phyloP scores from a whole-genome alignment of 2,797 vertebrate genomes.

The Neosalanx taihuensis region DNA sequence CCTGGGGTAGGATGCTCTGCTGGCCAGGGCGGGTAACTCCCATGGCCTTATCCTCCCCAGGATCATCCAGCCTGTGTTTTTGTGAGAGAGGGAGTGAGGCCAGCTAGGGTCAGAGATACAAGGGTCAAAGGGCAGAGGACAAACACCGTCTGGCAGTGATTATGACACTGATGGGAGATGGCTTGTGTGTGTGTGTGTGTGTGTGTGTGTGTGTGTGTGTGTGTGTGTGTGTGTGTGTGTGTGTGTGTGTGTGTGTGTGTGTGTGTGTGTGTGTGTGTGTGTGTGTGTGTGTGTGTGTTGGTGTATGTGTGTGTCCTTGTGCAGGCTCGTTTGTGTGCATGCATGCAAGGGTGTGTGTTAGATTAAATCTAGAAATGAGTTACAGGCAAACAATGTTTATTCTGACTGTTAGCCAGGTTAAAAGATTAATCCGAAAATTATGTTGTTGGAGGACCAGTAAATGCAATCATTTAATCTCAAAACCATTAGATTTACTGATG shows the following conservation, averaged over 20 bases:
- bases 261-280: slow-evolving; percentile 31
- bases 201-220: slow-evolving; percentile 27
- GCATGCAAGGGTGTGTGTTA: neutral
- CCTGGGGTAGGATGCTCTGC: slow-evolving; percentile 40
- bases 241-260: slow-evolving; percentile 26
- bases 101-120: slow-evolving; percentile 36
- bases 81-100: neutral
- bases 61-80: slow-evolving; percentile 15
- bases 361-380: neutral
- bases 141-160: slow-evolving; percentile 68
- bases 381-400: neutral
- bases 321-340: neutral
- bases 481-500: too few relatives aligned
- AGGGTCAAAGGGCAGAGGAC: slow-evolving; percentile 61
- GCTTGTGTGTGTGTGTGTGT: slow-evolving; percentile 30
- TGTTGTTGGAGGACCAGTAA: neutral
- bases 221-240: slow-evolving; percentile 30
- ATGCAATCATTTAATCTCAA: neutral
- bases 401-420: neutral
- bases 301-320: slow-evolving; percentile 19
- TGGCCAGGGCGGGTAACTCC: slow-evolving; percentile 45
- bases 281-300: slow-evolving; percentile 22
- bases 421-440: too few relatives aligned
- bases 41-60: slow-evolving; percentile 54
- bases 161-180: slow-evolving; percentile 59